A percentile compares a stretch with the other conserved stretches of the same genome.
These are phyloP conservation scores for Camptogramma bilineatum DNA, from an alignment of 2,888 invertebrate genomes.

Conservation along the genomic window DNA sequence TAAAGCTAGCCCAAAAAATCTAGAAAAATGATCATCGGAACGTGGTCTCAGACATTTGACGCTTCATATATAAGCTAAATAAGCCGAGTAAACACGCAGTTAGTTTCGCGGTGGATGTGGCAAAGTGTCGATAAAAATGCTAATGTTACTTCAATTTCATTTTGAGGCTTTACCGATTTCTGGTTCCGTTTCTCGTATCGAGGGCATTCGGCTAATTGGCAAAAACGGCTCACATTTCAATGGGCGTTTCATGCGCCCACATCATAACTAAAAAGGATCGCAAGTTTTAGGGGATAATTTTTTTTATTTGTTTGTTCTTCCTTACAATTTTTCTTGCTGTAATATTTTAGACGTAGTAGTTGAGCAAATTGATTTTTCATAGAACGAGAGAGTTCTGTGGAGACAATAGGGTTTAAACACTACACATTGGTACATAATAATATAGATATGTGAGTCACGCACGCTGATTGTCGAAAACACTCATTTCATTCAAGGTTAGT, in stretches of 20 bases:
- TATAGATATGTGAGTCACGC: slow-evolving; percentile 36
- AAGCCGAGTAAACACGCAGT: background rate
- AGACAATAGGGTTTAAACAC: slow-evolving; percentile 12
- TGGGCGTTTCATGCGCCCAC: slow-evolving; percentile 25
- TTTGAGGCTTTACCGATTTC: slow-evolving; percentile 55
- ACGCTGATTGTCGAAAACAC: slow-evolving; percentile 31
- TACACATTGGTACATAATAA: background rate
- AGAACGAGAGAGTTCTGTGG: background rate
- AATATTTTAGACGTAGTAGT: no score
- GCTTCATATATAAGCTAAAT: background rate
- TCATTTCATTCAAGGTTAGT: slow-evolving; percentile 39
- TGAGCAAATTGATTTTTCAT: background rate
- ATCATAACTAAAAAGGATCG: slow-evolving; percentile 4
- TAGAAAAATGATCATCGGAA: background rate
- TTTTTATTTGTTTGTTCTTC: background rate
- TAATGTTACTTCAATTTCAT: slow-evolving; percentile 54
- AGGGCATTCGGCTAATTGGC: slow-evolving; percentile 45
- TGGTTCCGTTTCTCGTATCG: slow-evolving; percentile 49
- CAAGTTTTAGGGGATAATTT: background rate
- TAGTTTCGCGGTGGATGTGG: background rate
- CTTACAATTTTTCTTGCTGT: no score
- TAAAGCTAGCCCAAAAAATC: slow-evolving; percentile 25
- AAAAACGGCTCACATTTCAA: slow-evolving; percentile 35
- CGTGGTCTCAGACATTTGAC: background rate
- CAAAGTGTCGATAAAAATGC: slow-evolving; percentile 51